These are phyloP conservation scores for Spatula clypeata DNA, from an alignment of 2,797 vertebrate species.

Conservation along the genomic window DNA sequence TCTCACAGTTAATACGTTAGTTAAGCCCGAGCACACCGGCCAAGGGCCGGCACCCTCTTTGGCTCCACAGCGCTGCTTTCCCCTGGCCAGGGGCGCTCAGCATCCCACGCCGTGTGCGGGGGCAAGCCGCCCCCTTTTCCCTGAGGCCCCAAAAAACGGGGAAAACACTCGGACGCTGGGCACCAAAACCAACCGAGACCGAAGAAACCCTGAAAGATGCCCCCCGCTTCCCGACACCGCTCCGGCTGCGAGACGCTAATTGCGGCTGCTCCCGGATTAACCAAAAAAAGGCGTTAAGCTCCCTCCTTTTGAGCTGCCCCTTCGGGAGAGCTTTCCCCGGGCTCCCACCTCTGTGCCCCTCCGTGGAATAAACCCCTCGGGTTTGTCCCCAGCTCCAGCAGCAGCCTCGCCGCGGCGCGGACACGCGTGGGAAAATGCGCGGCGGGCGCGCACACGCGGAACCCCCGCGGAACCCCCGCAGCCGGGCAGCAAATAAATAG, in stretches of 20 bases:
- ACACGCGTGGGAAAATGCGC: neutral
- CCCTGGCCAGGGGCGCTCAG: neutral
- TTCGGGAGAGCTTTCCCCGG: neutral
- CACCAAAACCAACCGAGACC: neutral
- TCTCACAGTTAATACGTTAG: slow-evolving; percentile 46
- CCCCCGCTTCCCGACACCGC: neutral
- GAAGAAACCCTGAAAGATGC: neutral
- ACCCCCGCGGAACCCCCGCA: too few species aligned
- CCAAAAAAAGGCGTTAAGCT: neutral
- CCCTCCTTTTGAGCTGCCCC: neutral
- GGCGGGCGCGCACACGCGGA: too few species aligned
- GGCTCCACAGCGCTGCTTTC: neutral
- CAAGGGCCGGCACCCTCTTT: neutral
- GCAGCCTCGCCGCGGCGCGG: neutral
- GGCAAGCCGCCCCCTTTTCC: too few species aligned
- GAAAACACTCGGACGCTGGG: neutral
- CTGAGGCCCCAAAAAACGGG: fast-evolving
- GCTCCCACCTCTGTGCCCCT: neutral
- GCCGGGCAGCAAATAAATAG: neutral
- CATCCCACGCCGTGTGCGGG: too few species aligned
- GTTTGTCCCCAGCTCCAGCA: neutral
- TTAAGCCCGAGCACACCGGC: slow-evolving; percentile 4
- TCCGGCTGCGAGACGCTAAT: neutral
- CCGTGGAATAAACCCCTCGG: neutral
- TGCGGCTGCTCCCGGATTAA: too few species aligned